Percentiles rank a stretch among this genome's conserved stretches.
Evolutionary conservation across 2,113 vertebrate genomes (phyloP).

Genomic region (Chaenogobius annularis): DNA sequence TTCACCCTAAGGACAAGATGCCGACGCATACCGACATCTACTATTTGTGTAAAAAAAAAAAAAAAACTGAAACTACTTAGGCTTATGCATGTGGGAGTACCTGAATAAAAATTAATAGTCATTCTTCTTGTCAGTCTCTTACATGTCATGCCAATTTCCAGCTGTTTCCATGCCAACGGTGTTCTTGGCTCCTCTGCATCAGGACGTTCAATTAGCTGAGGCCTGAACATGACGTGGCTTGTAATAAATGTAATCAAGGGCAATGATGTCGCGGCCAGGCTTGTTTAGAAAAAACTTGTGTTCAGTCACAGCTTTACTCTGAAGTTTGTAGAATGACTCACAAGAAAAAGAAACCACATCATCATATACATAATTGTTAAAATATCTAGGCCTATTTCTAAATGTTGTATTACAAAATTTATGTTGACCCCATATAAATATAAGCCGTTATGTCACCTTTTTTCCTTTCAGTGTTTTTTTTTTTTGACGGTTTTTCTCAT

Average conservation of each 20-base stretch:
- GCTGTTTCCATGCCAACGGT: conserved; percentile 50
- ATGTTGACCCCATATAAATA: too few relatives aligned
- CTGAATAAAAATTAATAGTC: not conserved
- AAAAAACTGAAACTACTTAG: too few relatives aligned
- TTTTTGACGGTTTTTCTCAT: too few relatives aligned
- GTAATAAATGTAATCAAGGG: not conserved
- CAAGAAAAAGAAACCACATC: not conserved
- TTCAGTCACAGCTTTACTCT: not conserved
- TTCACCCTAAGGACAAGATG: too few relatives aligned
- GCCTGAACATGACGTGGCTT: conserved; percentile 24
- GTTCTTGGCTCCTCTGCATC: conserved; percentile 22
- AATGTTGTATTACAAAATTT: not conserved
- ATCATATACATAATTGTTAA: not conserved
- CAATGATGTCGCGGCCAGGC: not conserved
- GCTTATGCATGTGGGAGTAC: not conserved
- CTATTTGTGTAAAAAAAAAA: too few relatives aligned
- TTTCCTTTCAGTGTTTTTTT: not conserved
- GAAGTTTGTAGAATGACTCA: not conserved
- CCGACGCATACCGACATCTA: too few relatives aligned
- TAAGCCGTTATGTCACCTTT: not conserved
- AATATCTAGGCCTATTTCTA: not conserved
- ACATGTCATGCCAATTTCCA: not conserved
- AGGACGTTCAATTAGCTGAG: conserved; percentile 28
- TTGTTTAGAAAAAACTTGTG: too few relatives aligned
- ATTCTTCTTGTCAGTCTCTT: not conserved